phyloP scores from a whole-genome alignment of 1,140 invertebrate genomes.

The Wasmannia auropunctata region DNA sequence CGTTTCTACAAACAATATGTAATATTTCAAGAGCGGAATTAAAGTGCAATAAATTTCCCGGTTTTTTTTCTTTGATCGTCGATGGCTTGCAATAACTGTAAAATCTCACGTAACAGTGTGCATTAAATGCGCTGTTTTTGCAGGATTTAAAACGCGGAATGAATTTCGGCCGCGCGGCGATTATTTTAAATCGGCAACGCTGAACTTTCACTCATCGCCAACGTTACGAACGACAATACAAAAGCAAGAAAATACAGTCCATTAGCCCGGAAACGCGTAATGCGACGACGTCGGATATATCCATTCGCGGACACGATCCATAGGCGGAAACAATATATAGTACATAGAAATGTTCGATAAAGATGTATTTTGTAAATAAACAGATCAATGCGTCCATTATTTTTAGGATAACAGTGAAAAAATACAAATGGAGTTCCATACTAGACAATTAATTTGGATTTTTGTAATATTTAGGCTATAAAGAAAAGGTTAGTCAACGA shows the following conservation, averaged over 20 bases:
- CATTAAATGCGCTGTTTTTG: conserved; percentile 27
- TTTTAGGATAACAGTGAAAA: background rate
- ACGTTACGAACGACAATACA: conserved; percentile 5
- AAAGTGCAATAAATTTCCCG: background rate
- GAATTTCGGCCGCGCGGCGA: background rate
- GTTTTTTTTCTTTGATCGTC: background rate
- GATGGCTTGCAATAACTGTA: background rate
- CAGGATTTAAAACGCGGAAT: conserved; percentile 35
- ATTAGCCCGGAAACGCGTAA: conserved; percentile 42
- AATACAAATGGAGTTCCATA: background rate
- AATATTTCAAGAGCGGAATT: background rate
- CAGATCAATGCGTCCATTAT: background rate
- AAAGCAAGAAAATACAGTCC: conserved; percentile 32
- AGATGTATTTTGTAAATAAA: conserved; percentile 31
- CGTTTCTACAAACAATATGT: background rate
- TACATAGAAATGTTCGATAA: conserved; percentile 2
- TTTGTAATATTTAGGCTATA: background rate
- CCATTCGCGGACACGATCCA: background rate
- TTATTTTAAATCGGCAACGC: conserved; percentile 42
- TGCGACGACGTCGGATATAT: conserved; percentile 7
- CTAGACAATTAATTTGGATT: background rate
- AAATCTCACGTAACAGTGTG: background rate
- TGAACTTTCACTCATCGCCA: conserved; percentile 5
- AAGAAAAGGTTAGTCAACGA: too few species aligned
- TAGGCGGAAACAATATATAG: background rate